These are phyloP conservation scores for Metacarcinus magister DNA, from an alignment of 2,888 invertebrate genomes.

Conservation along the genomic window DNA sequence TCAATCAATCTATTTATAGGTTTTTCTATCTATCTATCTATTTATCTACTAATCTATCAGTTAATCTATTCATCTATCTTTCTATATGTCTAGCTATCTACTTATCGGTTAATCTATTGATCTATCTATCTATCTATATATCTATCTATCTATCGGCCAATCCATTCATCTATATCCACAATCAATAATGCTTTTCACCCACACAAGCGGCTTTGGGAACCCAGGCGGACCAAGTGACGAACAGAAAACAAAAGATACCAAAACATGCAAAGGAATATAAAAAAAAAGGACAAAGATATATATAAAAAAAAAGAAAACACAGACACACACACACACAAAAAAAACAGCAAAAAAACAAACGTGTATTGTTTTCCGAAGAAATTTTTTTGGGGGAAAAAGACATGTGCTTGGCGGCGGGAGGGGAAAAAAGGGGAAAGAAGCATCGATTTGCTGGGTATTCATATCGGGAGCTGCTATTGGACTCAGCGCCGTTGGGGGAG, in stretches of 20 bases:
- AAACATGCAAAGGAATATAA: not conserved
- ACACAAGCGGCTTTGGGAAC: not conserved
- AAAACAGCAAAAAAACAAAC: not conserved
- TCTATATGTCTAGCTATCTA: not conserved
- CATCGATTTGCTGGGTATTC: constrained; percentile 3
- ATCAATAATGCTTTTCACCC: not conserved
- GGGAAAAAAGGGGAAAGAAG: not conserved
- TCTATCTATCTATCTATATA: not conserved
- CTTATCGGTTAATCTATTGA: not conserved
- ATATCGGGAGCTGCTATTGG: not conserved
- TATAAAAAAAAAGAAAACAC: not conserved
- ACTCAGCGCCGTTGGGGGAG: not conserved
- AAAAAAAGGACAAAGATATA: not conserved
- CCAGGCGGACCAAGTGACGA: not conserved
- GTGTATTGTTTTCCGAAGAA: constrained; percentile 1
- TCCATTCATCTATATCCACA: not conserved
- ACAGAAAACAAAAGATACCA: not conserved
- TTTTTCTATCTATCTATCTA: not conserved
- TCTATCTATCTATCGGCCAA: not conserved
- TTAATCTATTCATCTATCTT: not conserved
- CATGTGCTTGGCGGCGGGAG: not conserved
- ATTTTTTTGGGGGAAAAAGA: not conserved
- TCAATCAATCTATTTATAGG: not conserved
- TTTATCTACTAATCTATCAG: no score
- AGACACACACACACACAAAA: not conserved